Percentiles rank a stretch among this genome's conserved stretches.
Conservation (phyloP, 2,113 vertebrate genomes). For the Pardalotus punctatus region DNA sequence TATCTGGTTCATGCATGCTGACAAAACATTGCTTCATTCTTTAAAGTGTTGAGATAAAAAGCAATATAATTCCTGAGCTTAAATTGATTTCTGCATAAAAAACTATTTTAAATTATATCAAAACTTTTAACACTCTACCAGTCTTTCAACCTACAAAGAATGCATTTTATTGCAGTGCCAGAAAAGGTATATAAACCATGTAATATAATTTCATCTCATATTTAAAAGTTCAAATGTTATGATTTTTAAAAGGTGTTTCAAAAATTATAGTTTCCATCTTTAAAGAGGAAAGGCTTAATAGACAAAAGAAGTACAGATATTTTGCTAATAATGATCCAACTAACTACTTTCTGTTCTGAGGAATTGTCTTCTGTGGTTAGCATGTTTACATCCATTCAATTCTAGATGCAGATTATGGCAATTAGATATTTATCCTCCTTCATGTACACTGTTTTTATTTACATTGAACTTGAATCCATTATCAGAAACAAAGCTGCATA, state of each 20-base stretch:
- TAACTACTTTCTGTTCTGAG: background rate
- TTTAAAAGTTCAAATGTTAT: background rate
- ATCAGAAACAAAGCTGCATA: slow-evolving; percentile 74
- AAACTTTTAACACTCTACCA: background rate
- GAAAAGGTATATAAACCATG: background rate
- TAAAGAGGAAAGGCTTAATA: background rate
- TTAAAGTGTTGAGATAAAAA: background rate
- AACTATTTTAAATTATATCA: background rate
- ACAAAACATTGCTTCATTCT: background rate
- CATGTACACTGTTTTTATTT: slow-evolving; percentile 72
- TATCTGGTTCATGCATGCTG: background rate
- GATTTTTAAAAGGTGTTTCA: background rate
- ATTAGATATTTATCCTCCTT: slow-evolving; percentile 70
- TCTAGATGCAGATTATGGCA: slow-evolving; percentile 57
- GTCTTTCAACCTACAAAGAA: background rate
- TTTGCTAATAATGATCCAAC: background rate
- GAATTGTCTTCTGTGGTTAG: slow-evolving; percentile 6
- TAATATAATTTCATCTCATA: background rate
- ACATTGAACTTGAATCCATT: slow-evolving; percentile 72
- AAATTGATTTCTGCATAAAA: background rate
- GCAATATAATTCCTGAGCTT: background rate
- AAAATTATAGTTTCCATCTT: background rate
- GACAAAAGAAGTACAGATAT: background rate
- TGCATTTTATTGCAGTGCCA: background rate
- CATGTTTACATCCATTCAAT: slow-evolving; percentile 35